Conservation (phyloP, 1,140 invertebrate species). For the Aphaenogaster rudis region DNA sequence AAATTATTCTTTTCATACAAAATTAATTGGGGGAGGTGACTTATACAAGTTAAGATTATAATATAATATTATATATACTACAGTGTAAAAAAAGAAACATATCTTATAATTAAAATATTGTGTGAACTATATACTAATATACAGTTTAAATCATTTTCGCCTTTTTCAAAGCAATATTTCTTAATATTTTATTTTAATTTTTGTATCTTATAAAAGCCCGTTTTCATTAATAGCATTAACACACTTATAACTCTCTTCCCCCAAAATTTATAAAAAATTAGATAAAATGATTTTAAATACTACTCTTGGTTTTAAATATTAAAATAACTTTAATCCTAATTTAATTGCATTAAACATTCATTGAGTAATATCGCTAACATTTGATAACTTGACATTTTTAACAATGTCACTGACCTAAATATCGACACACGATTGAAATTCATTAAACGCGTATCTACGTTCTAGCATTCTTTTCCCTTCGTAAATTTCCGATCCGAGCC, state of each 20-base stretch:
- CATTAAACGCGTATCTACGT: neutral
- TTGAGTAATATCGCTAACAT: neutral
- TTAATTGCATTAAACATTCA: neutral
- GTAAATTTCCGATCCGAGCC: conserved; percentile 15
- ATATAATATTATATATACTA: neutral
- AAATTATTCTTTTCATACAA: neutral
- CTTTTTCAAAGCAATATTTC: neutral
- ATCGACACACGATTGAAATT: neutral
- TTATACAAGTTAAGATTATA: neutral
- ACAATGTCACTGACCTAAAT: neutral
- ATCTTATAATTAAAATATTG: neutral
- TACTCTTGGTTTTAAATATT: neutral
- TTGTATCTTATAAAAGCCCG: neutral
- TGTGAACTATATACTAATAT: neutral
- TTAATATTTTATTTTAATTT: neutral
- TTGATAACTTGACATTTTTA: neutral
- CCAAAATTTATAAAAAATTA: neutral
- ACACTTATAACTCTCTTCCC: no score
- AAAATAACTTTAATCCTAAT: neutral
- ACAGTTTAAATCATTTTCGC: neutral
- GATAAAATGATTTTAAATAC: neutral
- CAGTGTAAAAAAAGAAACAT: neutral
- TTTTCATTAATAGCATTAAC: neutral
- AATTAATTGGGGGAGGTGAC: neutral
- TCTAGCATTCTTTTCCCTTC: neutral